Conservation (phyloP, 2,888 invertebrate species). For the Epirrhoe alternata region DNA sequence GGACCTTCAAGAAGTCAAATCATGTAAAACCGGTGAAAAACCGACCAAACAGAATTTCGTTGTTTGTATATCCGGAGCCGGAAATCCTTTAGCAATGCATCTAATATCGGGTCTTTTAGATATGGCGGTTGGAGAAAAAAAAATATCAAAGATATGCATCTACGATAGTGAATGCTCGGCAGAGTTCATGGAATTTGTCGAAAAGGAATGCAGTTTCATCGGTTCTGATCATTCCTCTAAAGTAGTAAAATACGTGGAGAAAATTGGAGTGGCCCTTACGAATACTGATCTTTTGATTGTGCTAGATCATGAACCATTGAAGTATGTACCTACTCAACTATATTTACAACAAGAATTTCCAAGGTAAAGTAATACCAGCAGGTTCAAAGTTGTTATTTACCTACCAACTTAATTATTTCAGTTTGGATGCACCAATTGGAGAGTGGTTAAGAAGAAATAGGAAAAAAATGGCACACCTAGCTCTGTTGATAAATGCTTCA, state of each 20-base stretch:
- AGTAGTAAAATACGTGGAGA: slow-evolving; percentile 70
- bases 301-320: slow-evolving; percentile 74
- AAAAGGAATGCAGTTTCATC: slow-evolving; percentile 67
- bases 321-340: slow-evolving; percentile 52
- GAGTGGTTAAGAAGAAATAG: slow-evolving; percentile 69
- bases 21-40: slow-evolving; percentile 21
- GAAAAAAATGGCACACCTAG: slow-evolving; percentile 69
- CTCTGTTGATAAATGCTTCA: slow-evolving; percentile 78
- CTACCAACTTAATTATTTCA: slow-evolving; percentile 40
- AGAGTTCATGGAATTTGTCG: slow-evolving; percentile 63
- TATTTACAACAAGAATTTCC: background rate
- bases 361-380: background rate
- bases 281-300: slow-evolving; percentile 82
- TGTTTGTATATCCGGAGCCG: slow-evolving; percentile 70
- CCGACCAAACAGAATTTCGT: slow-evolving; percentile 49
- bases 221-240: slow-evolving; percentile 57
- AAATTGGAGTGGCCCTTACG: slow-evolving; percentile 75
- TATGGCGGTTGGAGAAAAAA: slow-evolving; percentile 51
- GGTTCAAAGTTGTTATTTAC: background rate
- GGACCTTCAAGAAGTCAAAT: slow-evolving; percentile 20
- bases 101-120: slow-evolving; percentile 69
- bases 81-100: slow-evolving; percentile 62
- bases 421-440: slow-evolving; percentile 62
- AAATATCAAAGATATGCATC: slow-evolving; percentile 67
- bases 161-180: slow-evolving; percentile 60